phyloP scores from a whole-genome alignment of 2,888 invertebrate genomes.

The Scelioninae gen. 1 region DNA sequence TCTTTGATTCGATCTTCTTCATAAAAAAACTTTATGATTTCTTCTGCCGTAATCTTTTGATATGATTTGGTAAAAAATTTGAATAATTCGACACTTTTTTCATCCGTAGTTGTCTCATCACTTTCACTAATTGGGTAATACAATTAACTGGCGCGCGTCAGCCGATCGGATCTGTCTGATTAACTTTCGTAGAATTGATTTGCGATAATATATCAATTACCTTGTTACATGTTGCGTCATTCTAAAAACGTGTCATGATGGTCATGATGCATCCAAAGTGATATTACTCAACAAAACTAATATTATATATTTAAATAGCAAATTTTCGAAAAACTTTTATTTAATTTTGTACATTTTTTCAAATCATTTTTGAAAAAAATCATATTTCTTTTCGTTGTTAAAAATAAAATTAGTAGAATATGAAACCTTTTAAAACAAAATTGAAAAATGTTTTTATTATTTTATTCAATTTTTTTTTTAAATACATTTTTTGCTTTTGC shows the following conservation, averaged over 20 bases:
- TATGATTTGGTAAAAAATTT: conserved; percentile 20
- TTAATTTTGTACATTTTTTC: too few species aligned
- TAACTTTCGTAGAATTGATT: conserved; percentile 60
- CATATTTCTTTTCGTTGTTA: too few species aligned
- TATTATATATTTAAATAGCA: not conserved
- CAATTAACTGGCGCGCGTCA: conserved; percentile 28
- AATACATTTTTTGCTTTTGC: too few species aligned
- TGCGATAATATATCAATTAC: conserved; percentile 57
- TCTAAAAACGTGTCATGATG: conserved; percentile 18
- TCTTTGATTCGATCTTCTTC: too few species aligned
- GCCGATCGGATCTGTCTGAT: conserved; percentile 40
- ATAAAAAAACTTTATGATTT: not conserved
- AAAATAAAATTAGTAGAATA: too few species aligned
- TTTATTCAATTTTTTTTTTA: not conserved
- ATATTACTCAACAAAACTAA: conserved; percentile 21
- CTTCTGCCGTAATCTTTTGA: not conserved
- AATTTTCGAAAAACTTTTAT: not conserved
- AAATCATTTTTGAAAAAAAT: too few species aligned
- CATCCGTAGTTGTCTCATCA: conserved; percentile 40
- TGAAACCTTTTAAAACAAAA: not conserved
- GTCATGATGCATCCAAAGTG: conserved; percentile 3
- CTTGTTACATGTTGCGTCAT: conserved; percentile 43
- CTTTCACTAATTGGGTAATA: conserved; percentile 68
- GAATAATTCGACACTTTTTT: conserved; percentile 38
- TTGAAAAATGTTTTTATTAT: not conserved